phyloP scores from a whole-genome alignment of 2,888 invertebrate genomes.

The Melinopterus prodromus region DNA sequence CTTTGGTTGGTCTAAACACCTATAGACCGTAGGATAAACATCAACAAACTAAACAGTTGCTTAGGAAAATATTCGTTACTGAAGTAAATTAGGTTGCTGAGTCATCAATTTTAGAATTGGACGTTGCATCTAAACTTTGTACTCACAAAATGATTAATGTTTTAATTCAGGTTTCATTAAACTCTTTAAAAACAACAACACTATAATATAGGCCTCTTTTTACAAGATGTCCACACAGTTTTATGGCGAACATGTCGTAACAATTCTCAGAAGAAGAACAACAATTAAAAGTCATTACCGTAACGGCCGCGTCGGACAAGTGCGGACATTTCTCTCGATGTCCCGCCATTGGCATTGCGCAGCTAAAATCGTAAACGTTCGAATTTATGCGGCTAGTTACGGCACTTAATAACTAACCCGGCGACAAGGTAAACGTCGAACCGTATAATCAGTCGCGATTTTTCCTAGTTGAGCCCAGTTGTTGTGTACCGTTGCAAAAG shows the following conservation, averaged over 20 bases:
- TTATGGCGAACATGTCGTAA: not conserved
- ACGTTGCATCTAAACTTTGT: too few relatives aligned
- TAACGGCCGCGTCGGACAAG: not conserved
- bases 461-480: not conserved
- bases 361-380: not conserved
- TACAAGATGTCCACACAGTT: not conserved
- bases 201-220: too few relatives aligned
- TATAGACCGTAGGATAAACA: too few relatives aligned
- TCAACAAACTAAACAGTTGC: too few relatives aligned
- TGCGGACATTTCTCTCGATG: not conserved
- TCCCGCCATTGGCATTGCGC: not conserved
- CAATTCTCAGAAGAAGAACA: not conserved
- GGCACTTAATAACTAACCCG: slow-evolving; percentile 4
- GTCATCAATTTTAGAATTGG: too few relatives aligned
- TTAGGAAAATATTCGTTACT: too few relatives aligned
- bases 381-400: slow-evolving; percentile 4
- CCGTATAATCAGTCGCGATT: slow-evolving; percentile 4
- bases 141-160: too few relatives aligned
- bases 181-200: too few relatives aligned
- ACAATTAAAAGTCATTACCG: not conserved
- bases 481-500: not conserved
- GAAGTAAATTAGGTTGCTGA: too few relatives aligned
- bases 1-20: too few relatives aligned
- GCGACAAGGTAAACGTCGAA: not conserved
- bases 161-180: too few relatives aligned